Conservation (phyloP, 2,888 invertebrate genomes). For the Lasioglossum zephyrum region DNA sequence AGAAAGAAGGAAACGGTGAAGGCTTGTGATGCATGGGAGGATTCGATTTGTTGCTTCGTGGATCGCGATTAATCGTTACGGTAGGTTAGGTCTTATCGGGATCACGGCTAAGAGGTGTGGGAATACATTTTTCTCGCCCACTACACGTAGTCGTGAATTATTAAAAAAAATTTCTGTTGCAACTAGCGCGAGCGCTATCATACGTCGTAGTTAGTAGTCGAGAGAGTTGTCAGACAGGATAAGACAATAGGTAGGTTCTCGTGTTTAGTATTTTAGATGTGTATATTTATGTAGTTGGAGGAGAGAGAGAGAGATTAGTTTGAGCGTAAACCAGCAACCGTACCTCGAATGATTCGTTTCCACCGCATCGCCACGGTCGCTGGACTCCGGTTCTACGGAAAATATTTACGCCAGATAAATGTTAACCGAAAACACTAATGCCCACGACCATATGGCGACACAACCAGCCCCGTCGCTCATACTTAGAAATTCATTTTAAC, state of each 20-base stretch:
- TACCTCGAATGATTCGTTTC: slow-evolving; percentile 57
- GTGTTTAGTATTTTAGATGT: background rate
- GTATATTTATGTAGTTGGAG: background rate
- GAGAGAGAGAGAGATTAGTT: background rate
- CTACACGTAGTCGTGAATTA: background rate
- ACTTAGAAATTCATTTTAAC: slow-evolving; percentile 67
- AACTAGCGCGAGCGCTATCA: slow-evolving; percentile 9
- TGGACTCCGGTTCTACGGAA: slow-evolving; percentile 51
- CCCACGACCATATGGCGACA: slow-evolving; percentile 63
- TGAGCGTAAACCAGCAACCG: slow-evolving; percentile 1
- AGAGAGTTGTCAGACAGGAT: background rate
- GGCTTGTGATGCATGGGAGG: background rate
- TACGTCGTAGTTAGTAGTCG: slow-evolving; percentile 7
- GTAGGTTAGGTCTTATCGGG: background rate
- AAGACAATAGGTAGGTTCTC: background rate
- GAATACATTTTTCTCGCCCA: slow-evolving; percentile 1
- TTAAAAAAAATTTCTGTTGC: background rate
- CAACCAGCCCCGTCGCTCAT: slow-evolving; percentile 52
- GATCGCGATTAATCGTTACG: background rate
- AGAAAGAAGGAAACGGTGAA: background rate
- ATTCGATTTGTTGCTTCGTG: background rate
- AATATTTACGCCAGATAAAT: slow-evolving; percentile 68
- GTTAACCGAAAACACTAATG: slow-evolving; percentile 67
- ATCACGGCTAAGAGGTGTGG: background rate
- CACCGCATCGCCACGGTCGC: slow-evolving; percentile 59